Percentiles rank a stretch among this genome's conserved stretches.
These are phyloP conservation scores for Pyrochroa serraticornis DNA, from an alignment of 2,888 invertebrate species.

Conservation along the genomic window DNA sequence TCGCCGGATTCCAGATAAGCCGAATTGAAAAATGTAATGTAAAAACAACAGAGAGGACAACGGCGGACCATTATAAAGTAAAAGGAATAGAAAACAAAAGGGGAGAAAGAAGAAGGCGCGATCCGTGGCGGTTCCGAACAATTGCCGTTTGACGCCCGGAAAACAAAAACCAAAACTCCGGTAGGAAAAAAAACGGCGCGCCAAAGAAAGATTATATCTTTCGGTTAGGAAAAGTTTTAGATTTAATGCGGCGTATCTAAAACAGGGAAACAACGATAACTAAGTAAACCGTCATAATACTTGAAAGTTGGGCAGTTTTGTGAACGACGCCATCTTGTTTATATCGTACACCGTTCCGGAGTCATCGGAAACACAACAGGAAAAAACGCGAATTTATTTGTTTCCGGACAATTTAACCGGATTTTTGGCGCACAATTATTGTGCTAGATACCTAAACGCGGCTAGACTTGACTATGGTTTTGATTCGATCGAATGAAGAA, in stretches of 20 bases:
- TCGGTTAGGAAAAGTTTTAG: conserved; percentile 47
- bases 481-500: neutral
- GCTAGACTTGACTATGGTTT: conserved; percentile 2
- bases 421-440: neutral
- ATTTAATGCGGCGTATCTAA: conserved; percentile 53
- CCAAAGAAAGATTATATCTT: conserved; percentile 45
- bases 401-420: conserved; percentile 10
- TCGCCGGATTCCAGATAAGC: conserved; percentile 19
- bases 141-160: conserved; percentile 49
- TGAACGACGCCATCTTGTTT: conserved; percentile 39
- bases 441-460: no score
- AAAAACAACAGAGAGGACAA: conserved; percentile 26
- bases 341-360: conserved; percentile 10
- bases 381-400: conserved; percentile 10
- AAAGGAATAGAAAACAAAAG: conserved; percentile 35
- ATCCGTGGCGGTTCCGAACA: conserved; percentile 50
- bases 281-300: conserved; percentile 47
- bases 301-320: conserved; percentile 40
- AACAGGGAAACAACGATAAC: conserved; percentile 49
- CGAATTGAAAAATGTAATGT: conserved; percentile 27
- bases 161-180: conserved; percentile 46
- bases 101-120: conserved; percentile 42
- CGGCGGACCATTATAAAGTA: conserved; percentile 29
- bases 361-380: conserved; percentile 17
- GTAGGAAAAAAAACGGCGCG: conserved; percentile 31